Base-by-base conservation (phyloP, 2,113 vertebrate species). In the Pseudorasbora parva region DNA sequence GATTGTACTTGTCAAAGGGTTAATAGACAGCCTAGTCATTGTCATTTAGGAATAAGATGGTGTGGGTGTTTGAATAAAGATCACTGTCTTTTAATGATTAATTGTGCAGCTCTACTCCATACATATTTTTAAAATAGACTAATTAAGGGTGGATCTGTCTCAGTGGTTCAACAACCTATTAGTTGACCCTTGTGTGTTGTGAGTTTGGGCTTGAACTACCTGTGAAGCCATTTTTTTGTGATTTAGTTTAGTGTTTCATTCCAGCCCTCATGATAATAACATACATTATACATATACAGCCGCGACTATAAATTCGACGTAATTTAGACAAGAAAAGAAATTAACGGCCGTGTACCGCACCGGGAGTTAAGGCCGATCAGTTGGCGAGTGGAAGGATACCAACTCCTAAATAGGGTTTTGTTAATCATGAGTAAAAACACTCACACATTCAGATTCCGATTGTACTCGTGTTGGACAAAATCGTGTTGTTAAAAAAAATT, bases 281-380 rank as follows among this genome's bases (percentile, higher is more conserved):
- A 30, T 64, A 6, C 5, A n/a, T n/a, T n/a, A n/a, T n/a, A n/a
- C n/a, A n/a, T n/a, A n/a, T n/a, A n/a, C 86, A 82, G 88, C 88
- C 45, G 62, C 56, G 56, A 84, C 68, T 60, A 78, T 14, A 72
- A 78, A 84, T 87, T 82, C 30, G 77, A 88, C 75, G 84, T 79
- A 82, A 78, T 78, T 85, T 83, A 84, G 59, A 78, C 83, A 86
- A 71, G 56, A 83, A 75, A 62, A 80, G 47, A 81, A 72, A 83
- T 47, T 30, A 77, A 87, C 85, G 90, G 92, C 92, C 90, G 91
- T 91, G 89, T 89, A 90, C 93, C 88, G 91, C 92, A 94, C 95
- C 95, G 94, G 95, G 95, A 95, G 93, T 95, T 94, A 94, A 95
- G 95, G 95, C 95, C 95, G 96, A 95, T 97, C 96, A 97, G 96